A percentile compares a stretch with the other conserved stretches of the same genome.
Evolutionary conservation across 2,797 vertebrate genomes (phyloP).

Genomic region (Picus viridis): DNA sequence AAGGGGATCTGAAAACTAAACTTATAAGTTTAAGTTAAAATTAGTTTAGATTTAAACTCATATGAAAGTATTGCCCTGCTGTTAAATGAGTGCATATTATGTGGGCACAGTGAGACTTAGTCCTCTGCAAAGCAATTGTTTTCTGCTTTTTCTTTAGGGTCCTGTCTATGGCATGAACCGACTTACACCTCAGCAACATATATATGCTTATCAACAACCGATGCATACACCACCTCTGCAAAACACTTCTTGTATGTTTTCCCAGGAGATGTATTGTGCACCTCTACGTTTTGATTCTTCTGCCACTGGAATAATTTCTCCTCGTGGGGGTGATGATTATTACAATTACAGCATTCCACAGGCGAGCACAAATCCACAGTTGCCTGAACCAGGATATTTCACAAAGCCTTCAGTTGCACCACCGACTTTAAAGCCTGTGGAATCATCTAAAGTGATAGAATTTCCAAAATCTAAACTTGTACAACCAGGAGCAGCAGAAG

Average conservation of each 20-base stretch:
- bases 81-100: not conserved
- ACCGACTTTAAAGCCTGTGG: constrained; percentile 82
- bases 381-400: constrained; percentile 98
- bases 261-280: constrained; percentile 90
- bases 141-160: constrained; percentile 73
- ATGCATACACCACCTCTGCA: constrained; percentile 94
- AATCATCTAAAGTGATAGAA: constrained; percentile 83
- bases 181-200: constrained; percentile 91
- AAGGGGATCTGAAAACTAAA: too few relatives aligned
- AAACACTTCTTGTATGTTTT: constrained; percentile 91
- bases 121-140: not conserved
- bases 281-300: constrained; percentile 93
- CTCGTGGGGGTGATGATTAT: constrained; percentile 89
- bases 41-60: not conserved
- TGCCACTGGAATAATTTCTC: constrained; percentile 89
- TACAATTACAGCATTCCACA: constrained; percentile 88
- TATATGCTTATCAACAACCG: constrained; percentile 91
- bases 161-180: constrained; percentile 92
- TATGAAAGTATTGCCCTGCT: not conserved
- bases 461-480: constrained; percentile 88
- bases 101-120: not conserved
- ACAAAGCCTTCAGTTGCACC: constrained; percentile 87
- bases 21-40: not conserved
- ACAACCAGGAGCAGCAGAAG: constrained; percentile 83
- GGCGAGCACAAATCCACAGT: constrained; percentile 88